Conservation (phyloP, 2,888 invertebrate species). For the Euplagia quadripunctaria region DNA sequence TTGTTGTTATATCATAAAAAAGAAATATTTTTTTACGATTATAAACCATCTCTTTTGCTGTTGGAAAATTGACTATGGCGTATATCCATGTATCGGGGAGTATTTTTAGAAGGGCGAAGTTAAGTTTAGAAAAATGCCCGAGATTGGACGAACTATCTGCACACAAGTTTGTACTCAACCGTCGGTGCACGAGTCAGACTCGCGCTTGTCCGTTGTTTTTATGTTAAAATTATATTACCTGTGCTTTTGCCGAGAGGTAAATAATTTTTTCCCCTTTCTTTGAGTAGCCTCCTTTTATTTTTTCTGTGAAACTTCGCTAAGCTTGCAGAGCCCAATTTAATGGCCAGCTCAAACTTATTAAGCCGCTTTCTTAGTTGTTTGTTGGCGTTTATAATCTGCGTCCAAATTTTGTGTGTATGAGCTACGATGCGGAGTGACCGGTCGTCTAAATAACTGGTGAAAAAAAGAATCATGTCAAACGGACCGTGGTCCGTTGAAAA, state of each 20-base stretch:
- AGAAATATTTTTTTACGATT: too few species aligned
- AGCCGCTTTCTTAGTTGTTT: conserved; percentile 65
- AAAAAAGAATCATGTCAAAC: neutral
- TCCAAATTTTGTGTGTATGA: conserved; percentile 65
- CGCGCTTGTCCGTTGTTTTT: neutral
- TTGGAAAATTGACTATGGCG: too few species aligned
- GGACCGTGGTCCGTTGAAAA: too few species aligned
- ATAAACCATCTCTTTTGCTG: too few species aligned
- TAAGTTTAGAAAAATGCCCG: too few species aligned
- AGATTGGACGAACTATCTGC: too few species aligned
- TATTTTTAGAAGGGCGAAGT: too few species aligned
- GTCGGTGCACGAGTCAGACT: too few species aligned
- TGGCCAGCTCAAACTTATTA: conserved; percentile 69
- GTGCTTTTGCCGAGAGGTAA: conserved; percentile 53
- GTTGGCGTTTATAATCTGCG: conserved; percentile 68
- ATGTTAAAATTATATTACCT: conserved; percentile 56
- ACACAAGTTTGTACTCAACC: too few species aligned
- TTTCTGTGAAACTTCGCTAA: conserved; percentile 66
- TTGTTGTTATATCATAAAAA: too few species aligned
- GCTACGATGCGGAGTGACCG: conserved; percentile 65
- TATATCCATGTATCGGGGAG: too few species aligned
- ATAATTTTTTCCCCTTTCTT: conserved; percentile 61
- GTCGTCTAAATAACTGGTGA: conserved; percentile 72
- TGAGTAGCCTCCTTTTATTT: conserved; percentile 61
- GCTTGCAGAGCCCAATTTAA: conserved; percentile 69